Conservation (phyloP, 1,140 invertebrate genomes). For the Hylaeus anthracinus region DNA sequence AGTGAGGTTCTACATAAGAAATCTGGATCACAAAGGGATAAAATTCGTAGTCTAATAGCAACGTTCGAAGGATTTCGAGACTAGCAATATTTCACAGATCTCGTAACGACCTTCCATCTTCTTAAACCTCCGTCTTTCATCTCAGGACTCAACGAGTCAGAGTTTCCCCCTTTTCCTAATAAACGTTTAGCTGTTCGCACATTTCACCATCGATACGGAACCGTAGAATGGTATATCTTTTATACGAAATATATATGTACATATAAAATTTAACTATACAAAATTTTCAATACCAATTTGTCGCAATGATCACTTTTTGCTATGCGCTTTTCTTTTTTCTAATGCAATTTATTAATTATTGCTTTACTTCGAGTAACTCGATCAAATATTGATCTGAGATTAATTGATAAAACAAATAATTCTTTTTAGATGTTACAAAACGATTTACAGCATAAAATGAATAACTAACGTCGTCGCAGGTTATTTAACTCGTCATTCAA, state of each 20-base stretch:
- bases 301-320: not conserved
- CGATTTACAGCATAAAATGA: not conserved
- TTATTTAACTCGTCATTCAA: slow-evolving; percentile 49
- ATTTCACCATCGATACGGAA: slow-evolving; percentile 8
- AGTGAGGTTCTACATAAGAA: no score
- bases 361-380: no score
- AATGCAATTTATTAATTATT: no score
- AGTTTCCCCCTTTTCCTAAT: not conserved
- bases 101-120: slow-evolving; percentile 18
- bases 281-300: not conserved
- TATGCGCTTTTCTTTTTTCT: not conserved
- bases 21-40: no score
- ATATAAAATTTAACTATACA: no score
- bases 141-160: slow-evolving; percentile 31
- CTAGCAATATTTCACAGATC: slow-evolving; percentile 16
- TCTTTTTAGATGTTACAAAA: no score
- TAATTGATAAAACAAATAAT: no score
- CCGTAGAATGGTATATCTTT: slow-evolving; percentile 12
- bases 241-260: not conserved
- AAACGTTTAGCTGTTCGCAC: not conserved
- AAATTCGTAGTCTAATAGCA: no score
- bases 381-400: no score
- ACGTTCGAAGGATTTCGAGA: not conserved
- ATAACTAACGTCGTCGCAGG: not conserved
- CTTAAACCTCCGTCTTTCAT: slow-evolving; percentile 26